Percentiles rank a stretch among this genome's conserved stretches.
Conservation (phyloP, 2,113 vertebrate species). For the Sander vitreus region DNA sequence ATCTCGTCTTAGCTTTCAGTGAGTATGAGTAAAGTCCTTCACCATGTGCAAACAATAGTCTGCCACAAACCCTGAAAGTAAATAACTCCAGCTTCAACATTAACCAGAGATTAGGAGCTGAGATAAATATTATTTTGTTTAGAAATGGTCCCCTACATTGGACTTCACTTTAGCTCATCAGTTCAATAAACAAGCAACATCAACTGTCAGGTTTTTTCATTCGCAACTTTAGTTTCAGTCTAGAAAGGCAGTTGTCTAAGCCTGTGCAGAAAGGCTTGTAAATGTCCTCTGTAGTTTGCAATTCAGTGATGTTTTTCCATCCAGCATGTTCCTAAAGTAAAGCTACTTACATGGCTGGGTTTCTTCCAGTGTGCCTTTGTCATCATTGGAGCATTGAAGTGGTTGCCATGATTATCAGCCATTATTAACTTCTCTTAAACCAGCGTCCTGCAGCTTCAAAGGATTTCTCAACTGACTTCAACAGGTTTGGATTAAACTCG, state of each 20-base stretch:
- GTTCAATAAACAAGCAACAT: not conserved
- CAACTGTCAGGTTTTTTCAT: not conserved
- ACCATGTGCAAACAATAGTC: conserved; percentile 80
- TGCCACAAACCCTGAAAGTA: conserved; percentile 78
- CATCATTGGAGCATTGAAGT: conserved; percentile 38
- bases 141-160: not conserved
- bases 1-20: conserved; percentile 60
- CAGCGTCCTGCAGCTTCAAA: conserved; percentile 31
- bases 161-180: not conserved
- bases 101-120: conserved; percentile 43
- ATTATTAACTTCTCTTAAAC: conserved; percentile 51
- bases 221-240: not conserved
- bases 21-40: conserved; percentile 80
- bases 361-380: conserved; percentile 66
- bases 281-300: not conserved
- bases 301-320: conserved; percentile 6
- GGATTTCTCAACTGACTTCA: conserved; percentile 28
- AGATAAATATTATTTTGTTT: conserved; percentile 2
- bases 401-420: conserved; percentile 45
- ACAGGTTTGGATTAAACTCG: conserved; percentile 32
- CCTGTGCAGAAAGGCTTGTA: not conserved
- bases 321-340: conserved; percentile 25
- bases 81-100: conserved; percentile 56
- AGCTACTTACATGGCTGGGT: conserved; percentile 72
- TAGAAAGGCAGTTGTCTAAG: not conserved